These are phyloP conservation scores for Schizotus pectinicornis DNA, from an alignment of 2,888 invertebrate species.

Conservation along the genomic window DNA sequence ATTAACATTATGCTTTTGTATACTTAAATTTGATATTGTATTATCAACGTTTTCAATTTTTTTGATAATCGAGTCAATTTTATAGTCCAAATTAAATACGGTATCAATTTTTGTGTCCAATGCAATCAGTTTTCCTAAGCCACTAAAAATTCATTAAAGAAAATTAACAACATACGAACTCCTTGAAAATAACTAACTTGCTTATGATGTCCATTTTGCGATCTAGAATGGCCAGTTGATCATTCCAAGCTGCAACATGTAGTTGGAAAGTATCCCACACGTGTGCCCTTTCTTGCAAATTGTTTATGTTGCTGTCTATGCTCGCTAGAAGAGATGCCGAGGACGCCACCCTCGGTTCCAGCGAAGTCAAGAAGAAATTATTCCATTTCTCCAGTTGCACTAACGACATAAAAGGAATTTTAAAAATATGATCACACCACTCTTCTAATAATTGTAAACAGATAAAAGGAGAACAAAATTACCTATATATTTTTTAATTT, in stretches of 20 bases:
- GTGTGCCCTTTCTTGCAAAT: slow-evolving; percentile 60
- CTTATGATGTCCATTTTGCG: slow-evolving; percentile 61
- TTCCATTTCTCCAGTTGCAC: slow-evolving; percentile 58
- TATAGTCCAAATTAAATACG: slow-evolving; percentile 51
- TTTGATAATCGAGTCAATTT: slow-evolving; percentile 41
- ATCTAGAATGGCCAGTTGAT: slow-evolving; percentile 61
- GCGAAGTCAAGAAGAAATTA: slow-evolving; percentile 53
- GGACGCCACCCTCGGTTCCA: slow-evolving; percentile 58
- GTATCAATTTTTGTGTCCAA: slow-evolving; percentile 52
- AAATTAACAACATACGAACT: slow-evolving; percentile 10
- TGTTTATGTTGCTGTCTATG: slow-evolving; percentile 60
- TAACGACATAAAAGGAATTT: too few relatives aligned
- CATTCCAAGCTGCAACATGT: slow-evolving; percentile 63
- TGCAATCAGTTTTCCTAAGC: slow-evolving; percentile 53
- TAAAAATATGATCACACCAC: too few relatives aligned
- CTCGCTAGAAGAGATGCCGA: slow-evolving; percentile 53
- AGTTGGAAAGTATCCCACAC: slow-evolving; percentile 63
- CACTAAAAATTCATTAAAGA: slow-evolving; percentile 42
- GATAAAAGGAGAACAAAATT: too few relatives aligned
- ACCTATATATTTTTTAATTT: slow-evolving; percentile 5
- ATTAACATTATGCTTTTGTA: slow-evolving; percentile 29
- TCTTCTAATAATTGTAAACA: too few relatives aligned
- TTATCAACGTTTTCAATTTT: slow-evolving; percentile 46
- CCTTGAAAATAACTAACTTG: slow-evolving; percentile 47
- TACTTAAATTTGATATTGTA: slow-evolving; percentile 32